phyloP scores from a whole-genome alignment of 2,888 invertebrate genomes.

The Spodoptera exigua region DNA sequence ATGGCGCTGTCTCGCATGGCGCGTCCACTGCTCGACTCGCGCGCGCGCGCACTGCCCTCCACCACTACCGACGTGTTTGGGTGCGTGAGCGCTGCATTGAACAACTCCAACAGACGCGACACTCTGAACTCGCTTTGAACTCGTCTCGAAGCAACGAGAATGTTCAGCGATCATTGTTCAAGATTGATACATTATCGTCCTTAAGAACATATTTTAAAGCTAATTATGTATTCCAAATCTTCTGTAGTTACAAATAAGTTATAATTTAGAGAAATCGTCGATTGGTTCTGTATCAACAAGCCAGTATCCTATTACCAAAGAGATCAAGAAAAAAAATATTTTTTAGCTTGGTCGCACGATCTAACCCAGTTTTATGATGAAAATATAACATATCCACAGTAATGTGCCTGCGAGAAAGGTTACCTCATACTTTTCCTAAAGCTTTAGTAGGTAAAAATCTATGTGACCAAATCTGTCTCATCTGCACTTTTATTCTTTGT shows the following conservation, averaged over 20 bases:
- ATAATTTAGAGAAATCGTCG: too few species aligned
- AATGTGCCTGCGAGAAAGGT: too few species aligned
- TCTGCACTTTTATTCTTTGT: constrained; percentile 51
- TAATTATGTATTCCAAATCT: too few species aligned
- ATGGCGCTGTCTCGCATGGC: constrained; percentile 70
- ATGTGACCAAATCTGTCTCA: neutral
- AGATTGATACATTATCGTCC: neutral
- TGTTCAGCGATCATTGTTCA: neutral
- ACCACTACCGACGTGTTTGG: constrained; percentile 76
- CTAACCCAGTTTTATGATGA: too few species aligned
- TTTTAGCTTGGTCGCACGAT: too few species aligned
- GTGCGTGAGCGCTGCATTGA: constrained; percentile 60
- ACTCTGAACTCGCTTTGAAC: constrained; percentile 1
- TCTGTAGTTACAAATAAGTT: too few species aligned
- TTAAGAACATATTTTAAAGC: neutral
- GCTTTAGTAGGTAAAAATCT: constrained; percentile 2
- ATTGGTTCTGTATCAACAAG: too few species aligned
- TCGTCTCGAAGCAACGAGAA: neutral
- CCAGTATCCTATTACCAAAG: too few species aligned
- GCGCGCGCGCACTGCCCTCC: constrained; percentile 70
- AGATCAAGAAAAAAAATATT: too few species aligned
- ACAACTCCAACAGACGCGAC: constrained; percentile 28
- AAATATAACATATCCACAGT: too few species aligned
- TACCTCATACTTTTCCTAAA: too few species aligned
- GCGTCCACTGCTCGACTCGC: constrained; percentile 74